Conservation (phyloP, 1,140 invertebrate species). For the Drosophila sproati region DNA sequence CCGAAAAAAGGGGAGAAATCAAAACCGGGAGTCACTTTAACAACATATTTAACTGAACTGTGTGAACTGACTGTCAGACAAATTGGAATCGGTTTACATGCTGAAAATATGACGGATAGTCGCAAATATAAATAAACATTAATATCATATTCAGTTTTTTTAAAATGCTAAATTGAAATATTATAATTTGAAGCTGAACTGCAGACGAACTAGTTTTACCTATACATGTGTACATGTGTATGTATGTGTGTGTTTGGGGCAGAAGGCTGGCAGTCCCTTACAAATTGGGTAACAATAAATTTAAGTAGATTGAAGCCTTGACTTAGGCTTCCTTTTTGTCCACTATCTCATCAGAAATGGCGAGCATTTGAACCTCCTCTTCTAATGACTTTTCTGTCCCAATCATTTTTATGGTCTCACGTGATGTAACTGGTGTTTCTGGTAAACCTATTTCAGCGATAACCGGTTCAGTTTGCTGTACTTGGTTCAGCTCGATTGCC, state of each 20-base stretch:
- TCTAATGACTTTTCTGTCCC: conserved; percentile 1
- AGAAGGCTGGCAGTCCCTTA: conserved; percentile 32
- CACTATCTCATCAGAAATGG: conserved; percentile 31
- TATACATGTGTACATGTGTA: background rate
- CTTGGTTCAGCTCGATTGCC: conserved; percentile 19
- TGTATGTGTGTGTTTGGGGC: conserved; percentile 2
- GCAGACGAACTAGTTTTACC: conserved; percentile 31
- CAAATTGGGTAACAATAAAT: conserved; percentile 31
- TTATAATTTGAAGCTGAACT: conserved; percentile 34
- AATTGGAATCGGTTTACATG: conserved; percentile 44
- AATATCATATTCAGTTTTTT: conserved; percentile 2
- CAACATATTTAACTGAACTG: conserved; percentile 79
- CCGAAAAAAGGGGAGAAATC: conserved; percentile 43
- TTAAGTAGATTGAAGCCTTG: background rate
- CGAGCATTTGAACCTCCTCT: conserved; percentile 38
- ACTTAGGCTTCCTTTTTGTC: conserved; percentile 1
- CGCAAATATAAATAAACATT: conserved; percentile 1
- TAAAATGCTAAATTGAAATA: conserved; percentile 34
- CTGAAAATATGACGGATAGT: background rate
- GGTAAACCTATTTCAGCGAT: background rate
- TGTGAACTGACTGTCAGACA: conserved; percentile 30
- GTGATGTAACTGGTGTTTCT: conserved; percentile 5
- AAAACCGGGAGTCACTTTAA: conserved; percentile 55
- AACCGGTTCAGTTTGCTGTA: background rate
- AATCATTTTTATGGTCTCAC: background rate